Evolutionary conservation across 2,113 vertebrate species (phyloP), one percentile per base, ranked within the genome.

Genomic region (Euleptes europaea): DNA sequence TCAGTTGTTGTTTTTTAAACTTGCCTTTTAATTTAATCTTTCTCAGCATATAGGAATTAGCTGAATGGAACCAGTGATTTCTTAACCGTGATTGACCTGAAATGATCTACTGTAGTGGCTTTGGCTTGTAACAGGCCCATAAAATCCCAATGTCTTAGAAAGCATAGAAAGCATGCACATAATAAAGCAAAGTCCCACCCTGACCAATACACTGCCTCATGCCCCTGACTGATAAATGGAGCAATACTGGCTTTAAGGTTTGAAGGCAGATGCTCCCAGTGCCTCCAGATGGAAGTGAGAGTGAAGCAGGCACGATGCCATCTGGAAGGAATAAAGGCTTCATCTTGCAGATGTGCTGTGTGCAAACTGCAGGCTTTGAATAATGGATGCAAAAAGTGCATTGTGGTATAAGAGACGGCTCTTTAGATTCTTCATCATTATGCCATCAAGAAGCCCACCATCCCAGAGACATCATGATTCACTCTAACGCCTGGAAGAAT

Each of bases 201-300:
- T 42, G 26, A 8, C 60, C 44, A 5, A 28, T 69, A 44, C 13
- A 77, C 57, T 38, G 17, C 66, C 71, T 88, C 69, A 3, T 84
- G 80, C 63, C 80, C 1, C 80, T 80, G 72, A 38, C 69, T 88
- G 72, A 92, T 88, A 94, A 94, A 26, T 80, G 81, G 74, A 91
- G 83, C 74, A 86, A 83, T 74, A 19, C 89, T 92, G 88, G 88
- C 87, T 92, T 67, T 44, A 31, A 78, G 47, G 87, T 86, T 63
- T 82, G 76, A 84, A 91, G 70, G 80, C 93, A 93, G 92, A 91
- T 92, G 91, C 84, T 90, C 78, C 65, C 79, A 78, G 15, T 91
- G 80, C 78, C 86, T 91, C 90, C 93, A 93, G 90, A 93, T 93
- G 90, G 92, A 90, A 94, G 88, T 85, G 88, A 88, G 88, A 93